These are phyloP conservation scores for Discoglossus pictus DNA, from an alignment of 2,797 vertebrate genomes.

Conservation along the genomic window DNA sequence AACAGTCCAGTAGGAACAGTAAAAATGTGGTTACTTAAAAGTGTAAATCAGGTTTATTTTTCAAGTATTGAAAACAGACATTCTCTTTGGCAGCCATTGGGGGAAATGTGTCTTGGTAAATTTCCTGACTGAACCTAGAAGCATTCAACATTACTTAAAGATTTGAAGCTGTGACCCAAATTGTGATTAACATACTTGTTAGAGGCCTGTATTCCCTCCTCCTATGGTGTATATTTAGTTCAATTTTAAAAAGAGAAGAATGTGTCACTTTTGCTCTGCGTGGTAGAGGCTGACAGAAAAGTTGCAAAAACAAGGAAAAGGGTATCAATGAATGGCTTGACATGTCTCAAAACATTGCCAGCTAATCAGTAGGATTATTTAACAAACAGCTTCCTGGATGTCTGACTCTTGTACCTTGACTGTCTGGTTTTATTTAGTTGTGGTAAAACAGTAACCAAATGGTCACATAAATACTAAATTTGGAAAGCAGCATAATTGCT, in stretches of 20 bases:
- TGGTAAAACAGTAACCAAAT: too few species aligned
- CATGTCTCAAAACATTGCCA: conserved; percentile 5
- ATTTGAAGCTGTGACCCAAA: conserved; percentile 67
- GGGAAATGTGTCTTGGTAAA: conserved; percentile 70
- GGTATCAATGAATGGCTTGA: conserved; percentile 17
- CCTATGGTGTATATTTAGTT: conserved; percentile 60
- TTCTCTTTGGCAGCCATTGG: conserved; percentile 68
- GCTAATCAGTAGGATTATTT: conserved; percentile 23
- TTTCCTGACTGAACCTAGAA: conserved; percentile 70
- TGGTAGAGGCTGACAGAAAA: background rate
- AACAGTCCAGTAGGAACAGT: conserved; percentile 59
- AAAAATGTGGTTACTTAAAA: conserved; percentile 69
- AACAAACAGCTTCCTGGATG: conserved; percentile 27
- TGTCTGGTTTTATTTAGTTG: too few species aligned
- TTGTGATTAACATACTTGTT: conserved; percentile 70
- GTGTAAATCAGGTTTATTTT: conserved; percentile 75
- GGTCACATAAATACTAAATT: too few species aligned
- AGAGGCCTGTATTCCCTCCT: conserved; percentile 60
- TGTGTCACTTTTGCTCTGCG: conserved; percentile 53
- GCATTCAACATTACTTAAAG: conserved; percentile 69
- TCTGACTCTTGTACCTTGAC: conserved; percentile 9
- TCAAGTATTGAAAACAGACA: conserved; percentile 75
- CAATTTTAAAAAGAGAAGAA: conserved; percentile 64
- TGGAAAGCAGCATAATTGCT: too few species aligned
- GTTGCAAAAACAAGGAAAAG: conserved; percentile 1